A percentile compares a stretch with the other conserved stretches of the same genome.
These are phyloP conservation scores for Micrasema minimum DNA, from an alignment of 1,140 invertebrate genomes.

Conservation along the genomic window DNA sequence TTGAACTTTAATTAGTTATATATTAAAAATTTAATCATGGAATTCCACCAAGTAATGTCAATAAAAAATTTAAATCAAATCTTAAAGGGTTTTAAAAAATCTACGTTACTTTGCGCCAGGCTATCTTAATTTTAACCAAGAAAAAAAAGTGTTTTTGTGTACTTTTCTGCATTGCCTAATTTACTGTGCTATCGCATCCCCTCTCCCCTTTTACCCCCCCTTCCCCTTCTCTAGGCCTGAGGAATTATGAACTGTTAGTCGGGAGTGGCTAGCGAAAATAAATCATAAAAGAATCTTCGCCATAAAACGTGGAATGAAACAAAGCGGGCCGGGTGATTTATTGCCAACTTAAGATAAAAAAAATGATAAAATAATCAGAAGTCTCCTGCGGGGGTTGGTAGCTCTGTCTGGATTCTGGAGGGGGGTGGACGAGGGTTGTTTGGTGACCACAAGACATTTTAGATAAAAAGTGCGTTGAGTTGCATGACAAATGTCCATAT, in stretches of 20 bases:
- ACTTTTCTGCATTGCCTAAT: conserved; percentile 1
- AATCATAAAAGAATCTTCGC: conserved; percentile 44
- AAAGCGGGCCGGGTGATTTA: conserved; percentile 51
- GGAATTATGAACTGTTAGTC: conserved; percentile 49
- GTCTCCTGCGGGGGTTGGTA: conserved; percentile 38
- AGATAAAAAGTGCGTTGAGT: neutral
- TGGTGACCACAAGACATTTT: too few relatives aligned
- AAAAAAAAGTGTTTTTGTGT: neutral
- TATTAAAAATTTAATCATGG: too few relatives aligned
- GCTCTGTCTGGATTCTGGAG: conserved; percentile 15
- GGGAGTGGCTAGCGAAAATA: conserved; percentile 37
- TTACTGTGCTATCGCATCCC: conserved; percentile 6
- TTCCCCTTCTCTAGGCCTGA: neutral
- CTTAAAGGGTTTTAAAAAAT: too few relatives aligned
- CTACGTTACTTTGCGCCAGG: too few relatives aligned
- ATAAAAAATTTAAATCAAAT: too few relatives aligned
- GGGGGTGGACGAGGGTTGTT: neutral
- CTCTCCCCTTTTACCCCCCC: too few relatives aligned
- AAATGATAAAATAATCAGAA: conserved; percentile 53
- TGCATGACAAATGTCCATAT: too few relatives aligned
- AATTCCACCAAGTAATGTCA: too few relatives aligned
- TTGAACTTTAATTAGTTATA: too few relatives aligned
- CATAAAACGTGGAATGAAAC: conserved; percentile 49
- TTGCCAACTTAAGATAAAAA: conserved; percentile 52
- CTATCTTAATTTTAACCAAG: too few relatives aligned